Evolutionary conservation across 2,113 vertebrate genomes (phyloP), one percentile per base, ranked within the genome.

Genomic region (Pteronura brasiliensis): DNA sequence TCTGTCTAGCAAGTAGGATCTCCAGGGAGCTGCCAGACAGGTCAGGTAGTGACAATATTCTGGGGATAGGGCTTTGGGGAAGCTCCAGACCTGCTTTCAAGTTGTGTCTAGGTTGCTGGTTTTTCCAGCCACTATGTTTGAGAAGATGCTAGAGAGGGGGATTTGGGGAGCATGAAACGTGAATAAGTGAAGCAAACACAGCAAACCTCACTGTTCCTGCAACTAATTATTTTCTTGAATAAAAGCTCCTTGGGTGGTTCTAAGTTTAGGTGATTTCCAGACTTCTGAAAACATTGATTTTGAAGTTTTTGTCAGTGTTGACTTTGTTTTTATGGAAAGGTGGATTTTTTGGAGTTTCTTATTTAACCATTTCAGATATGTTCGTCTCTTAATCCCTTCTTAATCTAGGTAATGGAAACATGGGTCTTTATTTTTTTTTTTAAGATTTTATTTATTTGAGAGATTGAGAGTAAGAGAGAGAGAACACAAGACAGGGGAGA

Each of bases 11-110:
- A 71, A 83, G 13, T 21, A 4, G 23, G 8, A 31, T 8, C 10
- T 69, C 39, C 1, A 36, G 5, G 31, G 23, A 69, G 1, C 31
- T 29, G 14, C 17, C 14, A 49, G 8, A 8, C 10, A 42, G 15
- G 9, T 29, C 39, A 29, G 25, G 1, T 44, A 42, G 18, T 52
- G 36, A 4, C 0, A 67, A 6, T 29, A 17, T 13, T 90, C 15
- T 31, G 36, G 1, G 15, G 1, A 14, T 7, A 7, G 23, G 6
- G 1, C 4, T 90, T 79, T n/a, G 11, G 3, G 20, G 0, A 20
- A 89, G 44, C 7, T 57, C 2, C 8, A 90, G 65, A 57, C 34
- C 4, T 90, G 2, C 1, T 4, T 85, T 57, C 12, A 44, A 39
- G 10, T 79, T 72, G 10, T 39, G 2, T 55, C 42, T 44, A 15